These are phyloP conservation scores for Hemiscyllium ocellatum DNA, from an alignment of 2,113 vertebrate genomes.

Conservation along the genomic window DNA sequence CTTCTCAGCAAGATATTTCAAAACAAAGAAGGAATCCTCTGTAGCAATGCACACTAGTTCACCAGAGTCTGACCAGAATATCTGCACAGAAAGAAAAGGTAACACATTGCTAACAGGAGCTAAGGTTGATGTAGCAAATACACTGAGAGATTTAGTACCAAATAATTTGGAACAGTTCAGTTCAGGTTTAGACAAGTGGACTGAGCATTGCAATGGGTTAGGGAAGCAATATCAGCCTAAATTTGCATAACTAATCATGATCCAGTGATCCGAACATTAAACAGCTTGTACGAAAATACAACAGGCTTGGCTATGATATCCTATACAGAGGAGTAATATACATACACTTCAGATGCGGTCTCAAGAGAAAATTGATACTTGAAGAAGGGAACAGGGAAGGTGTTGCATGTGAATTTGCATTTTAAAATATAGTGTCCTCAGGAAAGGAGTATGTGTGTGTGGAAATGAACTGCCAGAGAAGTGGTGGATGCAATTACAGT, in stretches of 20 bases:
- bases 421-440: background rate
- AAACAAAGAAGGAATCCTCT: conserved; percentile 96
- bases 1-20: conserved; percentile 90
- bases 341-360: background rate
- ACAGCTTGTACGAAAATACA: background rate
- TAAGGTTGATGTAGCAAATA: background rate
- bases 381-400: background rate
- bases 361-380: background rate
- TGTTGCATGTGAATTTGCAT: background rate
- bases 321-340: background rate
- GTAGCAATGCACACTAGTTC: conserved; percentile 97
- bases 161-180: background rate
- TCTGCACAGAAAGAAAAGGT: conserved; percentile 56
- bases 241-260: background rate
- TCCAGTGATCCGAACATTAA: background rate
- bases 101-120: background rate
- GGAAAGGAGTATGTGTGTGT: background rate
- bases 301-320: background rate
- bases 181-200: background rate
- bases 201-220: background rate
- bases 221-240: background rate
- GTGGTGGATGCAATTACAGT: no score
- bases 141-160: background rate
- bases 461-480: no score
- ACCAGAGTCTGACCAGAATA: conserved; percentile 98